Base-by-base conservation (phyloP, 1,140 invertebrate species). In the Drosophila ohnishii region DNA sequence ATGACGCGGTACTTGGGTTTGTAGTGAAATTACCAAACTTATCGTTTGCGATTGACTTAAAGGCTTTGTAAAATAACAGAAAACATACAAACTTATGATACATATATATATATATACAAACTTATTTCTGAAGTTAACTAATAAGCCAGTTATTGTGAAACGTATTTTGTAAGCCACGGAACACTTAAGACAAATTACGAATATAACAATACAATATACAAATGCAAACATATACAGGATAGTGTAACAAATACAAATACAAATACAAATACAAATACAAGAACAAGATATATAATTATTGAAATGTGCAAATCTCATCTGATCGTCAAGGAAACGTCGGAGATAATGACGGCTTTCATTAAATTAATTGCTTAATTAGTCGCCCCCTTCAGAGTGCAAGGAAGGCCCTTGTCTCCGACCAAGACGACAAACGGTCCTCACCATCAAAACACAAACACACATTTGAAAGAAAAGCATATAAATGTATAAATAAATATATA, bases 21-120 rank as follows among this genome's bases (percentile, higher is more conserved):
- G 57, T 81, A 86, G 78, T 64, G 70, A 79, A 75, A 79, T 78
- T 78, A 75, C 7, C 25, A 50, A 42, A 59, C 28, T 39, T 77
- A 53, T 84, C 13, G 55, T 87, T 86, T 86, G 84, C 83, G 58
- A 87, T 83, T 78, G 53, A 86, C 79, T 85, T 63, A 61, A 84
- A 86, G 64, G 83, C 83, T 86, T 86, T 86, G 83, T 87, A 86
- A 72, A 72, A 56, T 62, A 55, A 48, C 16, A 40, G 44, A 47
- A 61, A 47, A n/a, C 63, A 55, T 71, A 72, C 35, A 67, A 67
- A 53, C 50, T 53, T 53, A 53, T 53, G 32, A 67, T 35, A 56
- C 6, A 45, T 13, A 45, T 16, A 40, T 19, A 73, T 64, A 64
- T 48, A 50, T 62, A 70, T 58, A 71, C 57, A 77, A 58, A 65